phyloP scores from a whole-genome alignment of 92 coral and sea anemone genomes.

The Porites cylindrica region DNA sequence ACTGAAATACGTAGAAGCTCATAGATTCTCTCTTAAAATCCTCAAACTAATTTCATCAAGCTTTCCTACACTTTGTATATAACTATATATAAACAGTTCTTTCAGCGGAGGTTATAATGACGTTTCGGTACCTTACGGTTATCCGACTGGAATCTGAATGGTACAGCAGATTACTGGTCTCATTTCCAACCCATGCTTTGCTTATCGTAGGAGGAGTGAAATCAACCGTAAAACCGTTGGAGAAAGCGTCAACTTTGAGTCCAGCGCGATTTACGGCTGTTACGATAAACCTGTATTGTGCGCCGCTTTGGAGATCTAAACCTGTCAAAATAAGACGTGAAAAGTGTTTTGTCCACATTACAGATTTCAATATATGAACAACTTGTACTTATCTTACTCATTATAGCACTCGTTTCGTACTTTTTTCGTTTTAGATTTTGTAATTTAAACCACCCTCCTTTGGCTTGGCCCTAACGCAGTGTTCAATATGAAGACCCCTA shows the following conservation, averaged over 20 bases:
- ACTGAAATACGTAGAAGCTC: no score
- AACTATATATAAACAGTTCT: not conserved
- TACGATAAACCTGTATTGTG: constrained; percentile 57
- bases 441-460: no score
- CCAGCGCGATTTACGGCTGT: constrained; percentile 71
- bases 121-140: constrained; percentile 44
- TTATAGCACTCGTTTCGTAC: no score
- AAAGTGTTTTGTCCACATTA: not conserved
- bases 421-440: no score
- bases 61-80: no score
- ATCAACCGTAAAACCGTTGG: constrained; percentile 80
- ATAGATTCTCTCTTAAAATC: no score
- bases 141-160: constrained; percentile 45
- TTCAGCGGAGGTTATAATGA: not conserved
- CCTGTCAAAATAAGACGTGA: constrained; percentile 33
- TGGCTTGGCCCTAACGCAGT: no score
- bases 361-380: no score
- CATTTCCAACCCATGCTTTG: constrained; percentile 54
- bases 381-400: no score
- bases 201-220: constrained; percentile 57
- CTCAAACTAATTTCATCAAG: no score
- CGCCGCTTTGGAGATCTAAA: constrained; percentile 67
- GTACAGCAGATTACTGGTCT: constrained; percentile 5
- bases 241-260: constrained; percentile 42
- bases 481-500: no score